Conservation (phyloP, 2,797 vertebrate species). For the Leptoclinus maculatus region DNA sequence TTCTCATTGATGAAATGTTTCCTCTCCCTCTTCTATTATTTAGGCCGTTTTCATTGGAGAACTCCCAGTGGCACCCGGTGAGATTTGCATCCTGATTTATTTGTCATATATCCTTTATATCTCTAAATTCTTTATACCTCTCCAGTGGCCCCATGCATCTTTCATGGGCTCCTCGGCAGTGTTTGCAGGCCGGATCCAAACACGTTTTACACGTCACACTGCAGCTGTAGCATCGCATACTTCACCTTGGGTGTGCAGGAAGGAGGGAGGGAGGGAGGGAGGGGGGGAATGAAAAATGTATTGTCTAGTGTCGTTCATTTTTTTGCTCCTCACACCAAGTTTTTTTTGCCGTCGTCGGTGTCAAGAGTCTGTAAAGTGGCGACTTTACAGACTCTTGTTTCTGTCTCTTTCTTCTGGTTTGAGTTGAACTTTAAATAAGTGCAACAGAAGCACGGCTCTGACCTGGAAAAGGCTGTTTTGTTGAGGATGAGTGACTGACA, state of each 20-base stretch:
- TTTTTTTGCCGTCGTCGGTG: constrained; percentile 62
- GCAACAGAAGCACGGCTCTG: constrained; percentile 66
- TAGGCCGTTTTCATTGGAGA: constrained; percentile 85
- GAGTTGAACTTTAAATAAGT: constrained; percentile 64
- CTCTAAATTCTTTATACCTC: constrained; percentile 89
- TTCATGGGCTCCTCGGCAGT: constrained; percentile 82
- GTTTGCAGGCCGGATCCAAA: constrained; percentile 81
- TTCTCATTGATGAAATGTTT: constrained; percentile 87
- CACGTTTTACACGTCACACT: constrained; percentile 82
- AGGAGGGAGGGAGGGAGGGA: neutral
- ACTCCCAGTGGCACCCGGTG: constrained; percentile 83
- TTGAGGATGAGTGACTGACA: constrained; percentile 73
- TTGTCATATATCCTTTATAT: constrained; percentile 90
- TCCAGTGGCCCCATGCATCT: constrained; percentile 85
- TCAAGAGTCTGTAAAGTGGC: constrained; percentile 37
- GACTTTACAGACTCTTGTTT: constrained; percentile 46
- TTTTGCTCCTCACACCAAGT: constrained; percentile 60
- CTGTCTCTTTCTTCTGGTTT: constrained; percentile 25
- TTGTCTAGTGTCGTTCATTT: constrained; percentile 72
- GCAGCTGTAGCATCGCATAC: constrained; percentile 66
- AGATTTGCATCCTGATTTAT: constrained; percentile 90
- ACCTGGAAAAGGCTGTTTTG: constrained; percentile 73
- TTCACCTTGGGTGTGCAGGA: constrained; percentile 77
- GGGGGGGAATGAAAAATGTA: constrained; percentile 77
- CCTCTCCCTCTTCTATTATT: constrained; percentile 85